Conservation (phyloP, 2,797 vertebrate species). For the Chromobotia macracanthus region DNA sequence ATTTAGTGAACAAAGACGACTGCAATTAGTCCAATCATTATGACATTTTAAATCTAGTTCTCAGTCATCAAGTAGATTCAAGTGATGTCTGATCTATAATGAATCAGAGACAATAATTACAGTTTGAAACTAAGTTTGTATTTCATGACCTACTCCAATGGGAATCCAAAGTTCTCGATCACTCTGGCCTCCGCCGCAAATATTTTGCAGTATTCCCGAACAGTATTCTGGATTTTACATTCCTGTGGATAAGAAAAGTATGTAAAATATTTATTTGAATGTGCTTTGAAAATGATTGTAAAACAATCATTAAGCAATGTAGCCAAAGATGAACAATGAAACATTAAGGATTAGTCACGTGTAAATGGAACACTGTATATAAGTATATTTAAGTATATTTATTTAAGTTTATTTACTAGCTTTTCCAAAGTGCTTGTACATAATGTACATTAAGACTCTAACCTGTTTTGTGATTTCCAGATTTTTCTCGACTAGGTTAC, state of each 20-base stretch:
- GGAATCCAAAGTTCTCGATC: constrained; percentile 83
- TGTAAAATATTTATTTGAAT: not conserved
- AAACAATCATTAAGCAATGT: too few species aligned
- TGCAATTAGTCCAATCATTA: not conserved
- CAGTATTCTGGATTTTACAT: constrained; percentile 95
- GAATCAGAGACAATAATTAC: not conserved
- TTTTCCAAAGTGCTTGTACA: not conserved
- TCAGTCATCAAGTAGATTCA: not conserved
- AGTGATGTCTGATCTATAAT: not conserved
- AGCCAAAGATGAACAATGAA: too few species aligned
- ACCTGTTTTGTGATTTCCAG: constrained; percentile 91
- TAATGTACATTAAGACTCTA: constrained; percentile 46
- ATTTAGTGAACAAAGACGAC: constrained; percentile 27
- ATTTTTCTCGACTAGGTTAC: constrained; percentile 88
- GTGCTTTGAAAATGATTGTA: not conserved
- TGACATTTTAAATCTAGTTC: too few species aligned
- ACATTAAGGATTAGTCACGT: too few species aligned
- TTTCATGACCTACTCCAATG: constrained; percentile 86
- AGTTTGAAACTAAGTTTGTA: not conserved
- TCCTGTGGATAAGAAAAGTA: constrained; percentile 76
- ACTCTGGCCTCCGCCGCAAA: constrained; percentile 91
- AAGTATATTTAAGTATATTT: too few species aligned
- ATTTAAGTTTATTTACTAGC: too few species aligned
- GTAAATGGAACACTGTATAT: too few species aligned
- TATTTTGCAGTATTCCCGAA: constrained; percentile 97